A percentile compares a stretch with the other conserved stretches of the same genome.
These are phyloP conservation scores for Cephus cinctus DNA, from an alignment of 1,140 invertebrate species.

Conservation along the genomic window DNA sequence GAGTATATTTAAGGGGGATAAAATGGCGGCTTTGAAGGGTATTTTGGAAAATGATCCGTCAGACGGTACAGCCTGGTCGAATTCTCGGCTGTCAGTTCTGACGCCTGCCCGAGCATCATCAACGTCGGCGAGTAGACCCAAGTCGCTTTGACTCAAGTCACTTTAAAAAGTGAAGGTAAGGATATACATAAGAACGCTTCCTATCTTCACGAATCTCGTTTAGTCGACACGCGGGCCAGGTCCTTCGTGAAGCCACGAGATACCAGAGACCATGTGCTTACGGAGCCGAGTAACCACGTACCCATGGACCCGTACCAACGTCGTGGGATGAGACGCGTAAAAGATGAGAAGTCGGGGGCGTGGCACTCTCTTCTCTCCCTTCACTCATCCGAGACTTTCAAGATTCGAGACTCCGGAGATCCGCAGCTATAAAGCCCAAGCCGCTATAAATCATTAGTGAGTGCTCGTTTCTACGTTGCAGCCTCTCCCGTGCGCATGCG, in stretches of 20 bases:
- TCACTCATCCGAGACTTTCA: slow-evolving; percentile 13
- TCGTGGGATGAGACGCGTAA: slow-evolving; percentile 40
- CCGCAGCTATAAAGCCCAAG: slow-evolving; percentile 27
- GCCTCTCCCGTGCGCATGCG: slow-evolving; percentile 10
- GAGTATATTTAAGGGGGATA: no score
- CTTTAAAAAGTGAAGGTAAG: no score
- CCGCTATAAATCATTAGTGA: slow-evolving; percentile 43
- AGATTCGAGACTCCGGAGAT: slow-evolving; percentile 12
- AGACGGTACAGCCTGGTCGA: background rate
- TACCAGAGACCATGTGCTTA: background rate
- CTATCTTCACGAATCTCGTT: no score
- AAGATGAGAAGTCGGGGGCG: slow-evolving; percentile 42
- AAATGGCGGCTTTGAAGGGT: no score
- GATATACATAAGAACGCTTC: no score
- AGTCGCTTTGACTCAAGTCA: no score
- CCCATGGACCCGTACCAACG: slow-evolving; percentile 22
- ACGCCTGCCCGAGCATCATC: no score
- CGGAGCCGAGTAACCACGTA: slow-evolving; percentile 17
- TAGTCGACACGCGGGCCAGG: no score
- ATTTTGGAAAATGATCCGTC: no score
- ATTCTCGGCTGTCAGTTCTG: background rate
- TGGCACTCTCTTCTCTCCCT: slow-evolving; percentile 20
- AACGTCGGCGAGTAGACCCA: no score
- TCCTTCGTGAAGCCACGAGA: background rate
- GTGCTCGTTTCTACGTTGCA: slow-evolving; percentile 1